Percentiles rank a stretch among this genome's conserved stretches.
Conservation (phyloP, 2,113 vertebrate species). For the Oriolus oriolus region DNA sequence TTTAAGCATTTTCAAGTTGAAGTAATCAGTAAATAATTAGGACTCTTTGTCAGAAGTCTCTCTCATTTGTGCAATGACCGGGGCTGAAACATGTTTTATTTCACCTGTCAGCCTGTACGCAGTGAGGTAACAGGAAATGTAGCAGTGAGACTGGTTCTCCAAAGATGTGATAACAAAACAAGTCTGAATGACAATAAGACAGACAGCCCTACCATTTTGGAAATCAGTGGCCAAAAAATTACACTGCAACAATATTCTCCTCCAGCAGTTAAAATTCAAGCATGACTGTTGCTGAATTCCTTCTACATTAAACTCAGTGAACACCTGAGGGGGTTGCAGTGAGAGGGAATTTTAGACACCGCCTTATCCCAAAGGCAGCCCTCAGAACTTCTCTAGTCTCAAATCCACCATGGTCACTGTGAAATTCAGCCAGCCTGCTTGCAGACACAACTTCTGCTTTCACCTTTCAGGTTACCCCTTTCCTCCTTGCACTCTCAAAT, state of each 20-base stretch:
- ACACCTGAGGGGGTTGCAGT: neutral
- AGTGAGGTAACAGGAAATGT: neutral
- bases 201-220: neutral
- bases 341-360: neutral
- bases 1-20: neutral
- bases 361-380: neutral
- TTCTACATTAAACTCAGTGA: neutral
- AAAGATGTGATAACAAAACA: neutral
- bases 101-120: neutral
- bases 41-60: neutral
- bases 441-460: neutral
- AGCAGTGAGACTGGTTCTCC: neutral
- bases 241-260: neutral
- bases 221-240: neutral
- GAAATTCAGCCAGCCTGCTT: neutral
- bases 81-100: neutral
- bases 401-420: neutral
- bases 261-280: neutral
- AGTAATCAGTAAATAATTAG: neutral
- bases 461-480: neutral
- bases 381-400: neutral
- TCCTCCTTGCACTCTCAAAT: neutral
- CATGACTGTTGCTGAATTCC: neutral
- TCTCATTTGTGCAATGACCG: neutral
- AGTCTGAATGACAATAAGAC: neutral